Base-by-base conservation (phyloP, 2,888 invertebrate genomes). In the Cephus runcator region DNA sequence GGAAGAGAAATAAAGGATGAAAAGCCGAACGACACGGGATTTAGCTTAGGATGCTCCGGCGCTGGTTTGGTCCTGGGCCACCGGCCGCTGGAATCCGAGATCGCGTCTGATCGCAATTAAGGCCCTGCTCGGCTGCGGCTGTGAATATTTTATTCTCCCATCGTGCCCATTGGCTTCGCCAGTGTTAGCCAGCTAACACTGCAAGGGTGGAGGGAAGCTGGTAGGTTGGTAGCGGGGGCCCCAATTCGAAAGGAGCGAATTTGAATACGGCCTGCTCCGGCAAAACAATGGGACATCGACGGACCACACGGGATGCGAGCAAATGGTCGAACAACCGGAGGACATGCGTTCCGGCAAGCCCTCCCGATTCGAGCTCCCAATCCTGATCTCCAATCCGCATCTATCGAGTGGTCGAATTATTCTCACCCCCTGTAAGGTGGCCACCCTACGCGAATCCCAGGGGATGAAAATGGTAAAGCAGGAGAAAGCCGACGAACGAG, bases 51-150 rank as follows among this genome's bases (percentile, higher is more conserved):
- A 30, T 9, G 71, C 71, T 71, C 31, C 30, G 33, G 33, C 74
- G 36, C 35, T 34, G 33, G 34, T 74, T 74, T 15, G 35, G 74
- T 35, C 35, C 74, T 40, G 69, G 89, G 90, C 88, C 90, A 91
- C 90, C 91, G 84, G 89, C 88, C 88, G 88, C 85, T 89, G 91
- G 91, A 91, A 91, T 91, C 89, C 89, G 90, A 91, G 91, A 91
- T 91, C 91, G 90, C 91, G 91, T 91, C 90, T 89, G 91, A 91
- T 90, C 90, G 91, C 90, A 90, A 91, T 90, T 91, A 91, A 91
- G 91, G 90, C 89, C 84, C 86, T 73, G 86, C 88, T 88, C 86
- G 90, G 83, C 86, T 87, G 86, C 84, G 88, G 88, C 90, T 89
- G 90, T 89, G 90, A 91, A 90, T 91, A 90, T 91, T 91, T 90